These are phyloP conservation scores for Siniperca undulata DNA, from an alignment of 2,797 vertebrate genomes.

Conservation along the genomic window DNA sequence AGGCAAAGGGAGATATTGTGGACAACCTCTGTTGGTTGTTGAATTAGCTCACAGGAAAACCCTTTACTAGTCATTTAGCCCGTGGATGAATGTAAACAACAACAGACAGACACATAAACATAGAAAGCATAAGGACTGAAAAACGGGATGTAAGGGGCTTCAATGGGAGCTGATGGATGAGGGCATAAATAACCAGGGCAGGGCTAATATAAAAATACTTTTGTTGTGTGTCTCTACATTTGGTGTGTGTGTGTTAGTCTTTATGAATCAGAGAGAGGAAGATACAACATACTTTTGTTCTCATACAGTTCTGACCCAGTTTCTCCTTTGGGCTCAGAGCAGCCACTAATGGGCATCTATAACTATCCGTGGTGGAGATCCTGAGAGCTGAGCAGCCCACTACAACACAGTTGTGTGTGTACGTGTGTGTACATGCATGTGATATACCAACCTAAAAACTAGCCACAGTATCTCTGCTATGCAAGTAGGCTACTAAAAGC, in stretches of 20 bases:
- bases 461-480: background rate
- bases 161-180: constrained; percentile 25
- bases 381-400: constrained; percentile 52
- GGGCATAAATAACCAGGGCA: constrained; percentile 33
- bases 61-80: background rate
- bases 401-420: constrained; percentile 13
- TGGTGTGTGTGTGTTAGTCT: constrained; percentile 16
- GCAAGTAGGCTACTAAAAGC: background rate
- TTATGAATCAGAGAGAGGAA: constrained; percentile 47
- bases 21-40: background rate
- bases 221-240: constrained; percentile 16
- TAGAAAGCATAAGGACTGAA: constrained; percentile 3
- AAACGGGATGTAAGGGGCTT: background rate
- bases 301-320: constrained; percentile 81
- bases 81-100: constrained; percentile 22
- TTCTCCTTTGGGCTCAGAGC: constrained; percentile 76
- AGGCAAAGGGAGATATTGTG: background rate
- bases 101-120: constrained; percentile 29
- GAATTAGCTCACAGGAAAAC: constrained; percentile 5
- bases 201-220: constrained; percentile 38
- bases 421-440: constrained; percentile 29
- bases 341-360: constrained; percentile 82
- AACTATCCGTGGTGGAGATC: constrained; percentile 77
- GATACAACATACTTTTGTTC: constrained; percentile 50
- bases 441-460: constrained; percentile 12